Base-by-base conservation (phyloP, 2,888 invertebrate species). In the Stenodera caucasica region DNA sequence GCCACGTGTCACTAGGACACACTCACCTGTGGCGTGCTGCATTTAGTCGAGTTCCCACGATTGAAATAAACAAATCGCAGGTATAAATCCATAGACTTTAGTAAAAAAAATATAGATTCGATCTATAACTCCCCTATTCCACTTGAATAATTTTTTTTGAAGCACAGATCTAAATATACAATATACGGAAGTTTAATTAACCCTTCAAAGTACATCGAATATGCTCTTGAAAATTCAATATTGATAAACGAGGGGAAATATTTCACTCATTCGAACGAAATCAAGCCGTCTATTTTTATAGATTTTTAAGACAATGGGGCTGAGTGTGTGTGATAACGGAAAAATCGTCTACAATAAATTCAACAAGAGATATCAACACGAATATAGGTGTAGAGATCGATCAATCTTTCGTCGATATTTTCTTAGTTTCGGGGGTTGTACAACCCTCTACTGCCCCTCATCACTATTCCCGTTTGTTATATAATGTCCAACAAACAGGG, bases 191-290 rank as follows among this genome's bases (percentile, higher is more conserved):
- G 55, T 61, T 61, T 61, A 61, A 61, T 61, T 61, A 61, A 58
- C 57, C 53, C 55, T 55, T 54, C 53, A 57, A 53, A 55, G 58
- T 58, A 49, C 40, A 56, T 63, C 56, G 51, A 63, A 53, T 54
- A 71, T 71, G 21, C 77, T 72, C 77, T 78, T 72, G 72, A 78
- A 77, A 76, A 73, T 74, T 77, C 77, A 78, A 78, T 78, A 78
- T 78, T 78, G 77, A 77, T 77, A 72, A 74, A 71, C 67, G 64
- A 64, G 45, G 45, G 45, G 45, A 45, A 45, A 53, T 53, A 35
- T 12, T 32, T 15, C 12, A 30, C n/a, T 33, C 33, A 45, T 21
- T 4, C 15, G 15, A 37, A n/a, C n/a, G n/a, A n/a, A n/a, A n/a
- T 45, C 15, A 45, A 45, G 21, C 12, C 2, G 1, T 0, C 45